Evolutionary conservation across 2,113 vertebrate species (phyloP), one percentile per base, ranked within the genome.

Genomic region (Melanerpes formicivorus): DNA sequence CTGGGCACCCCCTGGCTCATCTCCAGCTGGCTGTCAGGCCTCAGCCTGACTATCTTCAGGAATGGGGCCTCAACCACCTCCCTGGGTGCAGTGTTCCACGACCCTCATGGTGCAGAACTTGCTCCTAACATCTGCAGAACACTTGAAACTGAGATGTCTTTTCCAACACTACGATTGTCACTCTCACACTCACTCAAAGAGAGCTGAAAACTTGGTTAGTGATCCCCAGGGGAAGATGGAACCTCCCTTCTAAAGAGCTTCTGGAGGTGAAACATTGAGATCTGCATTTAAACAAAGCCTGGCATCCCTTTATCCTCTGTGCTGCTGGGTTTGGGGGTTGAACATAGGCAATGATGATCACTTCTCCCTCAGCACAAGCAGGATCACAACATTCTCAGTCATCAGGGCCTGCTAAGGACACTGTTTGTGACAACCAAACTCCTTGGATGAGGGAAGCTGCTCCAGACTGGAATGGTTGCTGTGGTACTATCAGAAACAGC

Each of bases 331-430:
- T 64, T 58, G 19, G 37, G 16, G 18, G 4, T 25, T 52, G 16
- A 22, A 30, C 15, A 8, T 1, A 2, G 34, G 37, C 10, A 62
- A 29, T 4, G 0, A 56, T 25, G 30, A 17, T 66, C 6, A 21
- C 32, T 56, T 10, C 65, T 67, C 25, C 60, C 27, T 29, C 29
- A 40, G n/a, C 13, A 34, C 5, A 4, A 42, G 9, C 29, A 34
- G 14, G 69, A 46, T 40, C 34, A 40, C 7, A n/a, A 15, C 10
- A 11, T 40, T 60, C 56, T 19, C 3, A 0, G 14, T 50, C 50
- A 64, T 9, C 26, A 11, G 56, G 26, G 23, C 10, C 29, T 63
- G n/a, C n/a, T 73, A 29, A 29, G n/a, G 54, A 46, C 19, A 74
- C 29, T 9, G 59, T 73, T 40, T 71, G 37, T 19, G 48, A 62